Evolutionary conservation across 2,888 invertebrate species (phyloP), one percentile per base, ranked within the genome.

Genomic region (Lepidocyrtoides sp.): DNA sequence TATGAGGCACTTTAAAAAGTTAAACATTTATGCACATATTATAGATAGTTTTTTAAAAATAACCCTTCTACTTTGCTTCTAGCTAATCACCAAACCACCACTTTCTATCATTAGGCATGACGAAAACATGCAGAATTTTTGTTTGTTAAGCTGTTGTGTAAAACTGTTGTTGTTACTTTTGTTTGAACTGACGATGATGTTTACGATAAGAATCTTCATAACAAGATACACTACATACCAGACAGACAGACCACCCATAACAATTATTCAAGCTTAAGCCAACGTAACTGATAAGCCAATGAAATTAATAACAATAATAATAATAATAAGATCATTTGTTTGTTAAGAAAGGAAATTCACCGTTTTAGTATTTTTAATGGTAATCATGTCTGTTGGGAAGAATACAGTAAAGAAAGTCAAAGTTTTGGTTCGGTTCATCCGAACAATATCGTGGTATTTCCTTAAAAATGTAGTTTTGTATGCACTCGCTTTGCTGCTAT

Each of bases 101-200:
- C 51, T 77, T 77, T 77, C 77, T 81, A 81, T 41, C 23, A 41
- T 23, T 60, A 81, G 17, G 60, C 36, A 81, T 60, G 41, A 57
- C 57, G 36, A 81, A 60, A 32, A 23, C 81, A 57, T 60, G 12
- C 41, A 51, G 75, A 23, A 41, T 57, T 79, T 29, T 36, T 14
- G 26, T 29, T 26, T 23, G 14, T 23, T 17, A 29, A 77, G 32
- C 5, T 57, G n/a, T 23, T 44, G 60, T n/a, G n/a, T 8, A n/a
- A 60, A 20, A 60, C 20, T 20, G 26, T 26, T 63, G 63, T 63
- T 63, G 72, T 48, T 72, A 51, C 57, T 14, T 60, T 60, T 60
- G 81, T 60, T 36, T 20, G 60, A 60, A 57, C 2, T 23, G 48
- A 75, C 0, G 48, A 75, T 75, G 12, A n/a, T 23, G 14, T n/a